Evolutionary conservation across 37 sponge, comb jelly and placozoan genomes (phyloP), one percentile per base, ranked within the genome.

Genomic region (Ianthella basta): DNA sequence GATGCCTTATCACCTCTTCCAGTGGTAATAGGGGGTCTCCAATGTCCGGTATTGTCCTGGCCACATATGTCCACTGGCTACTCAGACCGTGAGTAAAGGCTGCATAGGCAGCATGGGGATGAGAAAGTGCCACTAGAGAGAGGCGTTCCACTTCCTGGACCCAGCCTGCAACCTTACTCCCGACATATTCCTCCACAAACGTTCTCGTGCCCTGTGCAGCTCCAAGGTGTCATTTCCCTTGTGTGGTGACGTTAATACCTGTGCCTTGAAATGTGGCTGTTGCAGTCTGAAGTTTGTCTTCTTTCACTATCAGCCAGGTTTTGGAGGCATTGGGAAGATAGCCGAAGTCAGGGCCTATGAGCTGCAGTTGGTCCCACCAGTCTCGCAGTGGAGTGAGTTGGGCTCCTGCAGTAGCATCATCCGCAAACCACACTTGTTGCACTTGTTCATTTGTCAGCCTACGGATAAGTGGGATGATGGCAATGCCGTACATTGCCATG

Each of bases 261-360:
- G 59, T 57, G 18, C 59, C 59, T 57, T 57, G 59, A 57, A 57
- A 57, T 20, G 18, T 57, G 59, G 59, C 59, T 57, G 59, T 57
- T 57, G 59, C 59, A 18, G 59, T 18, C 18, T 57, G 18, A 57
- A 57, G 59, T 18, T 18, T 57, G 33, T 81, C 82, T 16, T 39
- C 36, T 59, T 81, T 81, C 34, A 81, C 82, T 15, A 81, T 56
- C 82, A 81, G 34, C 59, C 57, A 54, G 16, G 82, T 56, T 59
- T 81, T 81, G 29, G 33, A 39, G n/a, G n/a, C n/a, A n/a, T n/a
- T n/a, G n/a, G n/a, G n/a, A n/a, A n/a, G n/a, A n/a, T n/a, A n/a
- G 41, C 79, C 79, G n/a, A 24, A 77, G 25, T 40, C 50, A 40
- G 79, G 79, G 32, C 79, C 79, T 16, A 41, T 77, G 54, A 24